A percentile compares a stretch with the other conserved stretches of the same genome.
Conservation (phyloP, 2,888 invertebrate genomes). For the Cynaeus angustus region DNA sequence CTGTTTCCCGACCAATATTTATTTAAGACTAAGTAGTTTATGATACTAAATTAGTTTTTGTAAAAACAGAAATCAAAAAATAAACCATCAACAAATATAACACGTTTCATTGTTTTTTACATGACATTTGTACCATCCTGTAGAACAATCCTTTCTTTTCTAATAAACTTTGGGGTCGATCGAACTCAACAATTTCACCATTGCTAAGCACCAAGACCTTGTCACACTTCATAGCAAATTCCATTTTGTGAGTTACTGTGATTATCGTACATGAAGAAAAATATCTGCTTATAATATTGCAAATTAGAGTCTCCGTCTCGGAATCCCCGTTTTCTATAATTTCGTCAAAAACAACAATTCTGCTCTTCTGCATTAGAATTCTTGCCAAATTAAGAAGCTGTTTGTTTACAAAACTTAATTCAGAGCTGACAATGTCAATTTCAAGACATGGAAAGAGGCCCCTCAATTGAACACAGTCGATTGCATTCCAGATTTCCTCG, state of each 20-base stretch:
- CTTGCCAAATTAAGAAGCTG: conserved; percentile 75
- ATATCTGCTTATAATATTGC: conserved; percentile 74
- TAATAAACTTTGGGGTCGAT: neutral
- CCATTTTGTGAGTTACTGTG: conserved; percentile 69
- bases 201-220: conserved; percentile 74
- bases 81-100: too few relatives aligned
- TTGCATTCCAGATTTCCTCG: conserved; percentile 1
- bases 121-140: neutral
- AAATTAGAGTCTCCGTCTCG: conserved; percentile 74
- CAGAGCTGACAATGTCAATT: neutral
- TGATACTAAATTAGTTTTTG: too few relatives aligned
- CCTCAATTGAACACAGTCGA: conserved; percentile 73
- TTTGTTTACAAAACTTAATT: conserved; percentile 72
- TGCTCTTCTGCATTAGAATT: conserved; percentile 72
- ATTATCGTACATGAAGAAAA: conserved; percentile 74
- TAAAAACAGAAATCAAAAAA: too few relatives aligned
- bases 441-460: neutral
- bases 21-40: too few relatives aligned
- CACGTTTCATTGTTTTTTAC: too few relatives aligned
- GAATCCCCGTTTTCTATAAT: conserved; percentile 76
- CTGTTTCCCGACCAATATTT: too few relatives aligned
- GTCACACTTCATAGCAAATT: conserved; percentile 76
- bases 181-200: conserved; percentile 66
- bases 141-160: neutral
- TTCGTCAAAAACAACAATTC: conserved; percentile 75